These are phyloP conservation scores for Sebastes vulpes DNA, from an alignment of 2,797 vertebrate genomes.

Conservation along the genomic window DNA sequence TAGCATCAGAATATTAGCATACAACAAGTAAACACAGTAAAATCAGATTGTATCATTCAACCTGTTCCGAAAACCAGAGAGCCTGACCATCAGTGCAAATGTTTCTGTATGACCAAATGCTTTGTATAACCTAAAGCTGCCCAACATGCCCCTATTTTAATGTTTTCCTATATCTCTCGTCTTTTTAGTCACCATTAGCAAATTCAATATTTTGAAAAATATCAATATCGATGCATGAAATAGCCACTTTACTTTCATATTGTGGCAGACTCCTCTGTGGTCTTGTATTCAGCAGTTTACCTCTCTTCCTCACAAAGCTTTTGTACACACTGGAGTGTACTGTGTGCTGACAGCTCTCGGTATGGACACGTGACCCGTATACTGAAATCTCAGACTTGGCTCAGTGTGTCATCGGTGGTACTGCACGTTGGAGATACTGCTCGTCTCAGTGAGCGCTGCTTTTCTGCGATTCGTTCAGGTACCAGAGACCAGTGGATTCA, in stretches of 20 bases:
- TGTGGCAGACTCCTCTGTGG: background rate
- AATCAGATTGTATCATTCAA: constrained; percentile 41
- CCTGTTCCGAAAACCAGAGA: constrained; percentile 15
- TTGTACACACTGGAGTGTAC: background rate
- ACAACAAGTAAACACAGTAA: background rate
- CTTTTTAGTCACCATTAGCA: background rate
- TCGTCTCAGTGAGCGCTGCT: constrained; percentile 55
- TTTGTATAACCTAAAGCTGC: background rate
- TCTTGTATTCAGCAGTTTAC: background rate
- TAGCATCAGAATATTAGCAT: constrained; percentile 1
- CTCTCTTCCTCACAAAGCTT: background rate
- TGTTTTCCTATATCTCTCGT: background rate
- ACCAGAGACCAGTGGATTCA: constrained; percentile 50
- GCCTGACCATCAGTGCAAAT: background rate
- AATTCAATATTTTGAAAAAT: background rate
- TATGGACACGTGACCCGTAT: constrained; percentile 49
- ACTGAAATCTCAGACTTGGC: constrained; percentile 71
- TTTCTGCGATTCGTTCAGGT: constrained; percentile 72
- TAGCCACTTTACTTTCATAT: background rate
- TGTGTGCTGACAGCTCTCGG: constrained; percentile 38
- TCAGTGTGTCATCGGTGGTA: constrained; percentile 26
- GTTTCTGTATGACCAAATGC: background rate
- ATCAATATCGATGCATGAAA: background rate
- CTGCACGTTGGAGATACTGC: constrained; percentile 67
- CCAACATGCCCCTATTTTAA: background rate